Percentiles rank a stretch among this genome's conserved stretches.
phyloP scores from a whole-genome alignment of 2,113 vertebrate genomes.

The Entomyzon cyanotis region DNA sequence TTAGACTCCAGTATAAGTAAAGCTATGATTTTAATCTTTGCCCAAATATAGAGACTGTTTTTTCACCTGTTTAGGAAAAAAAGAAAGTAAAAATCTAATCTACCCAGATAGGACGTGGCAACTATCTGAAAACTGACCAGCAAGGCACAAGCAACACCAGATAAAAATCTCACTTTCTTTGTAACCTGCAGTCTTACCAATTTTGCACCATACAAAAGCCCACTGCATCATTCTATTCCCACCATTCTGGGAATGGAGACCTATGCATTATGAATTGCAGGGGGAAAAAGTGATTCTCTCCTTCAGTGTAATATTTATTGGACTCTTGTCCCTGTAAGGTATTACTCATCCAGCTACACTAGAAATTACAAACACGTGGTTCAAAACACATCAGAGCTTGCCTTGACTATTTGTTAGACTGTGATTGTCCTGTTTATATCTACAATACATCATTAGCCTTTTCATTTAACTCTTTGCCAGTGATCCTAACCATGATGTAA shows the following conservation, averaged over 20 bases:
- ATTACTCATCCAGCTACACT: background rate
- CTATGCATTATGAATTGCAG: background rate
- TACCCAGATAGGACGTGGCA: accelerated
- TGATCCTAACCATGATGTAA: background rate
- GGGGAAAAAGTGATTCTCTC: accelerated
- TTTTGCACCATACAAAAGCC: background rate
- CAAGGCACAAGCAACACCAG: background rate
- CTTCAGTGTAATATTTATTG: background rate
- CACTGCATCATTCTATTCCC: background rate
- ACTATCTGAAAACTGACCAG: background rate
- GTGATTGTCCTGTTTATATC: background rate
- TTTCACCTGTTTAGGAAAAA: background rate
- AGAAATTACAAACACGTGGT: background rate
- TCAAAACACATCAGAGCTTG: background rate
- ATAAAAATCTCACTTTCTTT: background rate
- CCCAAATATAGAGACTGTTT: background rate
- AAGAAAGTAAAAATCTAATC: background rate
- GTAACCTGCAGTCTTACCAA: background rate
- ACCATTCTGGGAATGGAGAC: background rate
- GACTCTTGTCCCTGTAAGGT: background rate
- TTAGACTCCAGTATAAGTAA: background rate
- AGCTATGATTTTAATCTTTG: background rate
- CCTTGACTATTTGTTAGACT: background rate
- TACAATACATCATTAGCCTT: background rate
- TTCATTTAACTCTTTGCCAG: background rate